These are phyloP conservation scores for Himantopus leucocephalus DNA, from an alignment of 2,113 vertebrate genomes.

Conservation along the genomic window DNA sequence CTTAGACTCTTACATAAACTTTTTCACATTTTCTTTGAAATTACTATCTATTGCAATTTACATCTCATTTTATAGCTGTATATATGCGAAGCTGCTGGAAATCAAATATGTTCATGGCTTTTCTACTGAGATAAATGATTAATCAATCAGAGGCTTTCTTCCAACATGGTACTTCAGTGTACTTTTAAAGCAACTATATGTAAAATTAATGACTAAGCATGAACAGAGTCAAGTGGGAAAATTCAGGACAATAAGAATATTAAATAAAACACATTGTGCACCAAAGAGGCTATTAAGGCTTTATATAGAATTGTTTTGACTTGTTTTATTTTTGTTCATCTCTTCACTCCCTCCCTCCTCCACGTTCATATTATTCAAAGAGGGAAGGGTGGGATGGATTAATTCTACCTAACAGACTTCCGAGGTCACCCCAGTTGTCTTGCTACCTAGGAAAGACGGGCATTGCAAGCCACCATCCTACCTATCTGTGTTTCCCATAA, in stretches of 20 bases:
- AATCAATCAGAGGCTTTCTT: conserved; percentile 52
- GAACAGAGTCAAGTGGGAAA: conserved; percentile 19
- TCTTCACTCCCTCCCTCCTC: not conserved
- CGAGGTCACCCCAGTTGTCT: not conserved
- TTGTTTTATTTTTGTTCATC: not conserved
- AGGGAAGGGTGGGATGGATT: not conserved
- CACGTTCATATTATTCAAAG: not conserved
- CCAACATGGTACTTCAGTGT: not conserved
- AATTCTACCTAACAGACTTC: not conserved
- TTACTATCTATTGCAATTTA: not conserved
- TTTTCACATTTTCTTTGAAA: not conserved
- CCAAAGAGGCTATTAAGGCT: not conserved
- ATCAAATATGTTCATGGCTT: conserved; percentile 14
- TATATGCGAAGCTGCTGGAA: not conserved
- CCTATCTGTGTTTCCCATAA: not conserved
- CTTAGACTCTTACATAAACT: not conserved
- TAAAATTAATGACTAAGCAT: conserved; percentile 41
- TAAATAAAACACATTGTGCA: not conserved
- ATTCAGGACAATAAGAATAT: not conserved
- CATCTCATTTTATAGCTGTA: conserved; percentile 2
- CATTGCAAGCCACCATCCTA: not conserved
- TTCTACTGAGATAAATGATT: conserved; percentile 51
- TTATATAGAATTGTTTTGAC: not conserved
- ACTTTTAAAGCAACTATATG: conserved; percentile 23
- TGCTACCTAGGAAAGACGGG: not conserved